Evolutionary conservation across 2,113 vertebrate species (phyloP).

Genomic region (Forbesichthys agassizii): DNA sequence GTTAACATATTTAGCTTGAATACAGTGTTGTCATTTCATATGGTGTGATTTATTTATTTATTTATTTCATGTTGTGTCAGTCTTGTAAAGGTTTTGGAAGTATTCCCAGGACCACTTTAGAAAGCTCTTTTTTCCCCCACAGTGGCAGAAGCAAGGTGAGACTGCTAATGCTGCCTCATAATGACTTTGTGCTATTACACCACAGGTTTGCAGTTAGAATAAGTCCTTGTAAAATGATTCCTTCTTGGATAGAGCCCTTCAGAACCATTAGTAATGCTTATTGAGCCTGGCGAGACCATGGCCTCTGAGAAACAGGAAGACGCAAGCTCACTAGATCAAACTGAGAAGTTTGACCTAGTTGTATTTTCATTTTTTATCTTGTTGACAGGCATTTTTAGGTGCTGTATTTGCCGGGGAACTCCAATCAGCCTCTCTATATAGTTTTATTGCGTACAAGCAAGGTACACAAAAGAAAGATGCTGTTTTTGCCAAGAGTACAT

Average conservation of each 20-base stretch:
- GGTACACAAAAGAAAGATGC: conserved; percentile 55
- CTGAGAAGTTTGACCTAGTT: conserved; percentile 34
- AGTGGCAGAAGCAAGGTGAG: conserved; percentile 47
- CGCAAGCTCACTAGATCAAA: background rate
- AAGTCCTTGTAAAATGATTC: conserved; percentile 40
- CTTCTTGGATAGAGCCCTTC: conserved; percentile 23
- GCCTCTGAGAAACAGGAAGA: conserved; percentile 6
- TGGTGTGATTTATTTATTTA: conserved; percentile 47
- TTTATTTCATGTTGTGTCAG: conserved; percentile 45
- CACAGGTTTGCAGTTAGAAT: conserved; percentile 39
- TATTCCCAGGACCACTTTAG: conserved; percentile 47
- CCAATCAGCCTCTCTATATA: conserved; percentile 35
- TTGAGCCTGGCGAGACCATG: conserved; percentile 17
- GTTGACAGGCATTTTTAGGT: background rate
- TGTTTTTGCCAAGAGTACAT: conserved; percentile 66
- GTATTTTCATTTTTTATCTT: conserved; percentile 38
- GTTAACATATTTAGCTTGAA: too few species aligned
- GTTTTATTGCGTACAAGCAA: conserved; percentile 60
- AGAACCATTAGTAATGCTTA: conserved; percentile 53
- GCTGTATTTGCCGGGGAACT: conserved; percentile 57
- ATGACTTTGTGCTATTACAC: conserved; percentile 54
- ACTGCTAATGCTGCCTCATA: conserved; percentile 50
- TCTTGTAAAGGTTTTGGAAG: conserved; percentile 53
- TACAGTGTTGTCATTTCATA: conserved; percentile 18
- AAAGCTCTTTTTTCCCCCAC: conserved; percentile 40